Conservation (phyloP, 2,113 vertebrate genomes). For the Thunnus maccoyii region DNA sequence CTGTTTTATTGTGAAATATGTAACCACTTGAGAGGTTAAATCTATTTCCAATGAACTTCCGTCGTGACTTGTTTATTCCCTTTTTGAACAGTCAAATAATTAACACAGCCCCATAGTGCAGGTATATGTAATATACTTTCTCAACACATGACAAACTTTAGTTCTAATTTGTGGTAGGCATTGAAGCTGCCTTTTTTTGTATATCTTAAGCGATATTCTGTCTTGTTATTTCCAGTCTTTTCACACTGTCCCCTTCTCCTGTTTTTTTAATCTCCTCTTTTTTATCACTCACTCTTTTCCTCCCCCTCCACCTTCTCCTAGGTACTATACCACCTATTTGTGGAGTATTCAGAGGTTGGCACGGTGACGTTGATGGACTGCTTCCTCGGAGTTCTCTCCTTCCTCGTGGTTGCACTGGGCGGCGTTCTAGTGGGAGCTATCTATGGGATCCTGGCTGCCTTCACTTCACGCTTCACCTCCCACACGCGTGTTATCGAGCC, state of each 20-base stretch:
- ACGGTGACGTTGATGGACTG: conserved; percentile 87
- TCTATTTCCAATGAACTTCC: background rate
- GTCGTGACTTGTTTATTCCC: background rate
- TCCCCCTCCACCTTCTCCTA: conserved; percentile 54
- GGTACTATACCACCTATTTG: conserved; percentile 98
- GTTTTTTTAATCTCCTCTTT: background rate
- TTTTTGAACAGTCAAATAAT: background rate
- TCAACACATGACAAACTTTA: no score
- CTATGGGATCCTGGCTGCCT: conserved; percentile 93
- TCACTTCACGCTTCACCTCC: conserved; percentile 97
- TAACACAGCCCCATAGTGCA: background rate
- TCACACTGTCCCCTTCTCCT: background rate
- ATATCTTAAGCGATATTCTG: no score
- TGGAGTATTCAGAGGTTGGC: conserved; percentile 88
- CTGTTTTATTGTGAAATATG: background rate
- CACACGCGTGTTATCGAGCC: conserved; percentile 98
- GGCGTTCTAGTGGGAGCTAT: conserved; percentile 93
- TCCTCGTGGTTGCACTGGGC: conserved; percentile 94
- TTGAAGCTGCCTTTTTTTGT: no score
- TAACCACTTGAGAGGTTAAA: background rate
- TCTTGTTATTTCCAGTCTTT: no score
- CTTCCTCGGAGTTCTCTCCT: conserved; percentile 92
- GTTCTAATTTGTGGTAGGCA: no score
- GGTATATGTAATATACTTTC: background rate
- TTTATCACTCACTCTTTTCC: background rate